Evolutionary conservation across 1,140 invertebrate genomes (phyloP), one percentile per base, ranked within the genome.

Genomic region (Neuroterus valhalla): DNA sequence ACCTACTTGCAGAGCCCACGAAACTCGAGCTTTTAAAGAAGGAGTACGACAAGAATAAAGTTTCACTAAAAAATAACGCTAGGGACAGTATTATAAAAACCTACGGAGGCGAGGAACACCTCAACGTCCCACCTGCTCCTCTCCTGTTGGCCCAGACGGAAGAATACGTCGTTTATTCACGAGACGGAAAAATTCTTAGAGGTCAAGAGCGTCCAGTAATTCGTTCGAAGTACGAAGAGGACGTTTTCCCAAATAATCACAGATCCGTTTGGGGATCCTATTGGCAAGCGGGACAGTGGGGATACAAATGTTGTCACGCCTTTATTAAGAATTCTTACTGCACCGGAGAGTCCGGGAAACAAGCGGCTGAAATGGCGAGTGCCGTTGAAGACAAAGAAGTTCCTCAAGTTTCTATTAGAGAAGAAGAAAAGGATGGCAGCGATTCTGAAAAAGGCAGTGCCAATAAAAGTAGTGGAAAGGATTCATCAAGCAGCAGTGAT

Each of bases 1-100:
- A 99, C 91, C 91, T 99, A 31, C 91, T 99, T 70, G 98, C 98
- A 14, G 98, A 99, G 89, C 99, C 98, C 1, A 99, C 99, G 6
- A 99, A 99, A 91, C 88, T 99, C 31, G 98, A 99, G 87, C 86
- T 98, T 71, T 87, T 99, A 14, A 94, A 98, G 82, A 93, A 95
- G 72, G 96, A 99, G 86, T 99, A 97, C 85, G 93, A 96, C 72
- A 93, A 95, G 43, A 96, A 98, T 84, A 97, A 96, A 85, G 95
- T 96, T 26, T 93, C 96, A 75, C 94, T 96, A 66, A 98, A 99
- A 87, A 93, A 92, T 14, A 90, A 93, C 88, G 93, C 93, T 15
- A 88, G 84, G 79, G 91, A 94, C 76, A 94, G 92, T 78, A 93
- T 99, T 23, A 90, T 98, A 15, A 94, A 96, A 74, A 94, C 94